phyloP scores from a whole-genome alignment of 2,113 vertebrate species.

The Papio anubis region DNA sequence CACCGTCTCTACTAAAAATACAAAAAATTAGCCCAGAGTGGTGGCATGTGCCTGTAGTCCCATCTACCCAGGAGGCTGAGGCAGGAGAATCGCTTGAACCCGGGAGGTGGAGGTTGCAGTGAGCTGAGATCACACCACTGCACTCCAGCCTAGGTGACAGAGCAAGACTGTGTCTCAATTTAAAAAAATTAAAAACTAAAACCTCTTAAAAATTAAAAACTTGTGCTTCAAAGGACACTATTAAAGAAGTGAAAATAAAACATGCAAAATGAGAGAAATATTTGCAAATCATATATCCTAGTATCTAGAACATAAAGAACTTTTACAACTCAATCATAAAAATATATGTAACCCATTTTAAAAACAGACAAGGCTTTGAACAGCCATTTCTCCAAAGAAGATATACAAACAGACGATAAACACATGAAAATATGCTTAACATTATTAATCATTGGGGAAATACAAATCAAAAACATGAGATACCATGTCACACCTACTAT shows the following conservation, averaged over 20 bases:
- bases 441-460: neutral
- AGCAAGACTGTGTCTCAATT: neutral
- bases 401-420: neutral
- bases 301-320: neutral
- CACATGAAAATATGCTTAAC: neutral
- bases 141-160: no score
- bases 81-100: no score
- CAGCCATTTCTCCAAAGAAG: neutral
- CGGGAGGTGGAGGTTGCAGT: no score
- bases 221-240: neutral
- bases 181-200: neutral
- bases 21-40: no score
- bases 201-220: neutral
- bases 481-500: neutral
- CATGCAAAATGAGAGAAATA: neutral
- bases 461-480: neutral
- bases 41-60: no score
- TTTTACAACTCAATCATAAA: neutral
- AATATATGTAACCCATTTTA: neutral
- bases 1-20: no score
- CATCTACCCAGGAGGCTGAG: no score
- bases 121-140: no score
- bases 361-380: neutral
- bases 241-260: neutral
- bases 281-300: neutral